Conservation (phyloP, 2,888 invertebrate species). For the Leuctra nigra region DNA sequence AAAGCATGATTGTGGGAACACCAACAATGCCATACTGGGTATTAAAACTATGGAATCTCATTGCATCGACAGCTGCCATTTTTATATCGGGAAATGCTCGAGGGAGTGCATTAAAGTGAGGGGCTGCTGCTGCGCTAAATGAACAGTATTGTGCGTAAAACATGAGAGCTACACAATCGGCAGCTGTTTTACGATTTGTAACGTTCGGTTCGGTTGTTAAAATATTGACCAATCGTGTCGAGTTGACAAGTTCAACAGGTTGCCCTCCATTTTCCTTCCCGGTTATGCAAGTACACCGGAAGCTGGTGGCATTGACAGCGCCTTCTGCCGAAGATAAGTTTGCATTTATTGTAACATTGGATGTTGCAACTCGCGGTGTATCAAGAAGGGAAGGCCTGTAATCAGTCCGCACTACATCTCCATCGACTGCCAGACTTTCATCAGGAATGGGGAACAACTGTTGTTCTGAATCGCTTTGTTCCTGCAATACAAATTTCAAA, state of each 20-base stretch:
- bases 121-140: conserved; percentile 84
- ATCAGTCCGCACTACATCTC: neutral
- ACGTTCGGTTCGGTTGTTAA: conserved; percentile 57
- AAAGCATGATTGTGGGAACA: conserved; percentile 80
- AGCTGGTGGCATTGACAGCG: conserved; percentile 18
- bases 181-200: conserved; percentile 55
- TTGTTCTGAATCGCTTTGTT: too few species aligned
- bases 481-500: too few species aligned
- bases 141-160: conserved; percentile 89
- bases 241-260: conserved; percentile 53
- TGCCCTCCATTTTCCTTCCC: conserved; percentile 21
- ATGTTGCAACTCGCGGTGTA: neutral
- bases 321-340: conserved; percentile 16
- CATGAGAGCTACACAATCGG: conserved; percentile 69
- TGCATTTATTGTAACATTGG: conserved; percentile 15
- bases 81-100: conserved; percentile 79
- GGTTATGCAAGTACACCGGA: conserved; percentile 18
- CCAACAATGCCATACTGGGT: conserved; percentile 88
- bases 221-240: conserved; percentile 59
- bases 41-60: conserved; percentile 74
- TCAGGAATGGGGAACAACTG: too few species aligned
- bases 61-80: conserved; percentile 85
- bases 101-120: conserved; percentile 84
- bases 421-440: conserved; percentile 8
- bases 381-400: neutral